Percentiles rank a stretch among this genome's conserved stretches.
Evolutionary conservation across 2,113 vertebrate genomes (phyloP).

Genomic region (Rhinoderma darwinii): DNA sequence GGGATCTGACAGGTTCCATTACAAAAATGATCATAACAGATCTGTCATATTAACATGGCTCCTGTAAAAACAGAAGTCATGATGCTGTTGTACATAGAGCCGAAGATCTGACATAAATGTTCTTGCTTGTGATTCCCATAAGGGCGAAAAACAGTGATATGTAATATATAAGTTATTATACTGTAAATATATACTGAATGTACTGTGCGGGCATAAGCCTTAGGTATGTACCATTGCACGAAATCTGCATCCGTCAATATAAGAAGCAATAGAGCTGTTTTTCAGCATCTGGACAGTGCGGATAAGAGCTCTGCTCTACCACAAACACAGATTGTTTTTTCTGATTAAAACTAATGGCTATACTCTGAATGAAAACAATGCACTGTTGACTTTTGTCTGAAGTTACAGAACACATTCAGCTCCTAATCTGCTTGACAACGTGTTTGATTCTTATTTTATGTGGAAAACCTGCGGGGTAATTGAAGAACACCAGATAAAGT

Average conservation of each 20-base stretch:
- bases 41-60: no score
- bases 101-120: neutral
- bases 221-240: neutral
- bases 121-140: neutral
- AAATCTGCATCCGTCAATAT: constrained; percentile 1
- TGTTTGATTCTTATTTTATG: constrained; percentile 78
- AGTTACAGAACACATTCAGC: constrained; percentile 68
- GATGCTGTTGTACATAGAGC: no score
- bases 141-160: neutral
- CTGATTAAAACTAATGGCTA: constrained; percentile 62
- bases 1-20: no score
- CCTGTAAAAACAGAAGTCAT: no score
- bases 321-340: constrained; percentile 62
- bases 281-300: constrained; percentile 38
- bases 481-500: constrained; percentile 77
- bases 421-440: constrained; percentile 67
- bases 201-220: neutral
- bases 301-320: constrained; percentile 40
- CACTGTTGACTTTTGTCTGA: constrained; percentile 55
- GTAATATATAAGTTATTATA: neutral
- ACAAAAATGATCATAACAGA: no score
- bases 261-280: constrained; percentile 16
- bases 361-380: constrained; percentile 61
- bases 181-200: neutral
- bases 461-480: constrained; percentile 84